phyloP scores from a whole-genome alignment of 2,797 vertebrate genomes.

The Sebastes hubbsi region DNA sequence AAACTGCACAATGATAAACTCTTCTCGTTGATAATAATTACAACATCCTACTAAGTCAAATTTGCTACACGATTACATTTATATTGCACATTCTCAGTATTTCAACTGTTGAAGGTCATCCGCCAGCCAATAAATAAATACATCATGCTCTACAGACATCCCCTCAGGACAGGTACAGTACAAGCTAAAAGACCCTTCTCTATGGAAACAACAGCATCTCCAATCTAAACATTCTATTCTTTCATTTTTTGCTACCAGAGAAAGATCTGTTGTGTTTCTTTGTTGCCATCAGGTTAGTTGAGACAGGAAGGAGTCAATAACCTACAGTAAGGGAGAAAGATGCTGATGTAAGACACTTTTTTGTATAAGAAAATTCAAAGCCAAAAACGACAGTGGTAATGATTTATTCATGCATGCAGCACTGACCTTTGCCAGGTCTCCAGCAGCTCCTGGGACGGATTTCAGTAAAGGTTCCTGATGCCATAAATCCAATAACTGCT shows the following conservation, averaged over 20 bases:
- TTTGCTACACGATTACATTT: background rate
- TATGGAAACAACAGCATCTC: constrained; percentile 12
- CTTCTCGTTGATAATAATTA: background rate
- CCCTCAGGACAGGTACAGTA: background rate
- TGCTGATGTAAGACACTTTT: background rate
- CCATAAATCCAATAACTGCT: constrained; percentile 88
- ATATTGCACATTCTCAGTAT: constrained; percentile 32
- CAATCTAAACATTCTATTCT: background rate
- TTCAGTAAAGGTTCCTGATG: constrained; percentile 85
- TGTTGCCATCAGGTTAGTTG: constrained; percentile 81
- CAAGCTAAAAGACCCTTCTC: background rate
- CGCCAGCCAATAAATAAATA: background rate
- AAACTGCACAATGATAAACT: background rate
- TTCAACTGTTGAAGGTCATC: constrained; percentile 7
- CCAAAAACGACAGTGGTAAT: background rate
- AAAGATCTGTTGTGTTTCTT: constrained; percentile 6
- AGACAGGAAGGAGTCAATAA: constrained; percentile 89
- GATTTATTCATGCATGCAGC: background rate
- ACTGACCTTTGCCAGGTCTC: constrained; percentile 90
- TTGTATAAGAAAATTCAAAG: background rate
- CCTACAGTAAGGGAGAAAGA: constrained; percentile 69
- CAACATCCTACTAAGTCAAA: background rate
- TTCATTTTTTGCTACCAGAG: background rate
- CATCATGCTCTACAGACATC: background rate
- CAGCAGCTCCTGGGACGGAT: constrained; percentile 88